Conservation (phyloP, 1,140 invertebrate species). For the Dinoponera quadriceps region DNA sequence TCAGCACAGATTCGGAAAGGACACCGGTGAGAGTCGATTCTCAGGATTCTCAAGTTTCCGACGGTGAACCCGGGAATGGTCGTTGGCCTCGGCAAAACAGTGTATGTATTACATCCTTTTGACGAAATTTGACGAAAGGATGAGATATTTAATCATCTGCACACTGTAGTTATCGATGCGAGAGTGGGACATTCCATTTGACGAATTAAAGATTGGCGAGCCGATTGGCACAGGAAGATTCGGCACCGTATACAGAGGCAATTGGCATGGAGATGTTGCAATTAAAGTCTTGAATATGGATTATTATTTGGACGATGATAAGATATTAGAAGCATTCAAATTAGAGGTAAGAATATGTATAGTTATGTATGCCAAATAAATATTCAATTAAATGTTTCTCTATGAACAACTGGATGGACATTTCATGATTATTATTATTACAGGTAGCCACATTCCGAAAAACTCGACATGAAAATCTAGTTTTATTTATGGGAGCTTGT, state of each 20-base stretch:
- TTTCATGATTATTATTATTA: slow-evolving; percentile 34
- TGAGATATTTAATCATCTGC: slow-evolving; percentile 66
- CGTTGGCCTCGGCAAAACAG: slow-evolving; percentile 96
- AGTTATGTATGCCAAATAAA: background rate
- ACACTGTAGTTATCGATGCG: slow-evolving; percentile 92
- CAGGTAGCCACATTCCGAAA: slow-evolving; percentile 97
- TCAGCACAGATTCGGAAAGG: slow-evolving; percentile 93
- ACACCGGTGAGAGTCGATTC: slow-evolving; percentile 94
- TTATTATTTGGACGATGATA: slow-evolving; percentile 94
- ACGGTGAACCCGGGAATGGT: slow-evolving; percentile 87
- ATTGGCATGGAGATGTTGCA: slow-evolving; percentile 99
- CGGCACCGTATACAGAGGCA: slow-evolving; percentile 97
- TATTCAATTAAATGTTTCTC: background rate
- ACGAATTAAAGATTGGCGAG: slow-evolving; percentile 95
- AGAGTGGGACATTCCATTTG: slow-evolving; percentile 99
- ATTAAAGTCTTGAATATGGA: slow-evolving; percentile 98
- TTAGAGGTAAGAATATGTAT: slow-evolving; percentile 89
- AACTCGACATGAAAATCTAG: slow-evolving; percentile 99
- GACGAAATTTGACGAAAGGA: slow-evolving; percentile 21
- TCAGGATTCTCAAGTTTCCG: slow-evolving; percentile 93
- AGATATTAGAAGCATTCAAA: slow-evolving; percentile 97
- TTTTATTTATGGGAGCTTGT: slow-evolving; percentile 99
- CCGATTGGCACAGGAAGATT: slow-evolving; percentile 96
- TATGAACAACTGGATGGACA: background rate
- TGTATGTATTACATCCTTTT: slow-evolving; percentile 85